Percentiles rank a stretch among this genome's conserved stretches.
Evolutionary conservation across 2,113 vertebrate species (phyloP).

Genomic region (Micronisus gabar): DNA sequence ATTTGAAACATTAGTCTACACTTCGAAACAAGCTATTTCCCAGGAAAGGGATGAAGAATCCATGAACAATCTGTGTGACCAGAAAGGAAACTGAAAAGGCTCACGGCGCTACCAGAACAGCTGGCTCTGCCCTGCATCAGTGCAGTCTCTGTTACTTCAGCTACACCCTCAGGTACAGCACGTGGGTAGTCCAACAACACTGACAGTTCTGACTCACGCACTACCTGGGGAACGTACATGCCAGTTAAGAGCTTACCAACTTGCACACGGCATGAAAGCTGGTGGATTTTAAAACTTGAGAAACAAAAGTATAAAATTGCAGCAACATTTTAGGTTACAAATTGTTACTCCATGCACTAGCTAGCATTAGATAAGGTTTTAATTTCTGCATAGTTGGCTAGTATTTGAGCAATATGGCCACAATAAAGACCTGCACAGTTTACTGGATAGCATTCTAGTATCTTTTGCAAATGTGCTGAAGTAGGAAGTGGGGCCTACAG

Average conservation of each 20-base stretch:
- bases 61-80: neutral
- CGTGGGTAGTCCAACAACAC: rapidly evolving
- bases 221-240: rapidly evolving
- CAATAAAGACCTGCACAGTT: neutral
- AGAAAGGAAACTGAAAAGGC: neutral
- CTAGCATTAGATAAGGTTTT: neutral
- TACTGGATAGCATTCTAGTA: rapidly evolving
- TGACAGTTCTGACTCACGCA: neutral
- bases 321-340: neutral
- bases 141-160: neutral
- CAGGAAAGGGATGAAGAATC: neutral
- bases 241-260: neutral
- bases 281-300: neutral
- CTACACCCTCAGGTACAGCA: neutral
- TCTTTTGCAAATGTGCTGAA: neutral
- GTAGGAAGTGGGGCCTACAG: neutral
- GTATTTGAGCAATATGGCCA: neutral
- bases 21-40: neutral
- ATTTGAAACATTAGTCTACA: neutral
- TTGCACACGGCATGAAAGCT: neutral
- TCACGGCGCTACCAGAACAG: rapidly evolving
- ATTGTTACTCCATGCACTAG: rapidly evolving
- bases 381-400: neutral
- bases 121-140: neutral
- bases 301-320: neutral